Conservation (phyloP, 2,888 invertebrate species). For the Watsonalla binaria region DNA sequence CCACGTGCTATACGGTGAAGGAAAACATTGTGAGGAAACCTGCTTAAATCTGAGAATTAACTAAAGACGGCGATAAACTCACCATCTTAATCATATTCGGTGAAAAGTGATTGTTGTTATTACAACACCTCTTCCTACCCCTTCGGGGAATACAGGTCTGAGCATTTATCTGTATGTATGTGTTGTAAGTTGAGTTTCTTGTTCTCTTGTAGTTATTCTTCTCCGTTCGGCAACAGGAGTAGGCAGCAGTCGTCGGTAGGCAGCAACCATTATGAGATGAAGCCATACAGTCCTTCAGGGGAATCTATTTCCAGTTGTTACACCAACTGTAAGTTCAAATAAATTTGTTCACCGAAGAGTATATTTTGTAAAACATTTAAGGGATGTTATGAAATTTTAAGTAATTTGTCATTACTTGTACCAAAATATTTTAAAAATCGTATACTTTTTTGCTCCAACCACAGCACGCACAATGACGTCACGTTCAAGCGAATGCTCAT, state of each 20-base stretch:
- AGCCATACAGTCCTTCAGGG: conserved; percentile 69
- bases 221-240: conserved; percentile 62
- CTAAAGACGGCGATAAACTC: no score
- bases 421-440: no score
- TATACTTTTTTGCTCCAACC: conserved; percentile 8
- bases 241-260: conserved; percentile 56
- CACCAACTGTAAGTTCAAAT: conserved; percentile 58
- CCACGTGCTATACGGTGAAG: no score
- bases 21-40: no score
- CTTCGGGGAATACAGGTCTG: not conserved
- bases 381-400: no score
- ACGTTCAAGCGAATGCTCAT: conserved; percentile 66
- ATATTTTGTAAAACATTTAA: no score
- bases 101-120: no score
- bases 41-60: no score
- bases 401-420: no score
- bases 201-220: conserved; percentile 47
- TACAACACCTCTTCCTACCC: no score
- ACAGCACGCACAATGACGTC: conserved; percentile 70
- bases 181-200: not conserved
- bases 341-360: no score
- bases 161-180: not conserved
- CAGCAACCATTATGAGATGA: conserved; percentile 72
- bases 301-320: conserved; percentile 70
- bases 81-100: no score